These are phyloP conservation scores for Momotus momota DNA, from an alignment of 2,797 vertebrate genomes.

Conservation along the genomic window DNA sequence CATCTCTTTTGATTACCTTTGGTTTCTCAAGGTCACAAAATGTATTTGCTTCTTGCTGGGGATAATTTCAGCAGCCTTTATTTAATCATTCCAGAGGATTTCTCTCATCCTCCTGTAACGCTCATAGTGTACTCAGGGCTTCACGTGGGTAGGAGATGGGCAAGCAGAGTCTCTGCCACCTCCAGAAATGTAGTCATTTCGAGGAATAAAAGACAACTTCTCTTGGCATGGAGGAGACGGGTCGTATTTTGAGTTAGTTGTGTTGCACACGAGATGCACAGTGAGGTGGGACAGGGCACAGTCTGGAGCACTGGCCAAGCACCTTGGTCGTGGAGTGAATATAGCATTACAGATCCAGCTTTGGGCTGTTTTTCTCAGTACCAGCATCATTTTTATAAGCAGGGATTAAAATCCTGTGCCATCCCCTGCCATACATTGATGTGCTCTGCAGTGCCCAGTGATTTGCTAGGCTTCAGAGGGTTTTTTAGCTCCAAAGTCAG, in stretches of 20 bases:
- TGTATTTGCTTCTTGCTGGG: constrained; percentile 24
- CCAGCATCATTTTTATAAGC: not conserved
- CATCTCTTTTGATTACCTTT: constrained; percentile 35
- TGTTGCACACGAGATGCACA: not conserved
- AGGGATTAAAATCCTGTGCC: not conserved
- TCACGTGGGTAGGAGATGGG: not conserved
- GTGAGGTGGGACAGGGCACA: not conserved
- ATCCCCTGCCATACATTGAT: not conserved
- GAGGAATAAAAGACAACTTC: not conserved
- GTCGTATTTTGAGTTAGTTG: not conserved
- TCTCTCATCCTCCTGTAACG: not conserved
- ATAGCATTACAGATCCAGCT: fast-evolving
- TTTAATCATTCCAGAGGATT: constrained; percentile 32
- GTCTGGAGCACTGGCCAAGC: not conserved
- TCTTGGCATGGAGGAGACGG: not conserved
- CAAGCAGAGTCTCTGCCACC: not conserved
- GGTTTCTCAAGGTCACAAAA: constrained; percentile 54
- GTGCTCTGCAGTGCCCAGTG: not conserved
- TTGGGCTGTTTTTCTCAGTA: not conserved
- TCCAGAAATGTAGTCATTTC: not conserved
- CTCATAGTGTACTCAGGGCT: not conserved
- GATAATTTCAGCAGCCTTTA: constrained; percentile 34
- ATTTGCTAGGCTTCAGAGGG: not conserved
- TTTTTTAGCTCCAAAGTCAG: not conserved
- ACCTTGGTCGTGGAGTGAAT: too few species aligned